Percentiles rank a stretch among this genome's conserved stretches.
Conservation (phyloP, 2,113 vertebrate species). For the Anarhynchus alexandrinus region DNA sequence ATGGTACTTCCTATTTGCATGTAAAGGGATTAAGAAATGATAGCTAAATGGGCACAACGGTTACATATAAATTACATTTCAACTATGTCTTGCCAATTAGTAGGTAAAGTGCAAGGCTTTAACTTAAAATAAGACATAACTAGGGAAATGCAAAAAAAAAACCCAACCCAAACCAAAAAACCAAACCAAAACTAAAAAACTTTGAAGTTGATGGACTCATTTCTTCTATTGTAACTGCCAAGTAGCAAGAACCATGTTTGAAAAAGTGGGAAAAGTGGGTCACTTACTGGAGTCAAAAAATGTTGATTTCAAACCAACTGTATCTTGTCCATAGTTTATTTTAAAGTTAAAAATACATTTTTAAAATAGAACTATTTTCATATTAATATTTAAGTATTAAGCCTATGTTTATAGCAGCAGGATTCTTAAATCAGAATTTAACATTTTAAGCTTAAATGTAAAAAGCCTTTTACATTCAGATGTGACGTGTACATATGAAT, state of each 20-base stretch:
- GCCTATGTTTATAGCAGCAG: neutral
- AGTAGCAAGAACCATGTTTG: neutral
- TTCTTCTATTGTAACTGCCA: neutral
- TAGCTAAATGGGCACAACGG: neutral
- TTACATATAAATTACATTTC: neutral
- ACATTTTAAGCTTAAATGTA: neutral
- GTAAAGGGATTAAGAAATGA: neutral
- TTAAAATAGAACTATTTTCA: conserved; percentile 27
- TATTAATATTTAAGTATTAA: conserved; percentile 14
- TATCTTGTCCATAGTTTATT: conserved; percentile 14
- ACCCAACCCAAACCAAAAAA: no score
- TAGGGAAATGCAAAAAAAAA: neutral
- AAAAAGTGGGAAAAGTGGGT: neutral
- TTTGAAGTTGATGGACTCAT: neutral
- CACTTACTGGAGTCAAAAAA: neutral
- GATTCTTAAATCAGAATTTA: conserved; percentile 4
- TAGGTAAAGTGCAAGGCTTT: neutral
- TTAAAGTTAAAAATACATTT: conserved; percentile 18
- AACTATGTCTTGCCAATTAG: neutral
- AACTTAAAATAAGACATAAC: neutral
- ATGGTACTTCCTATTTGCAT: neutral
- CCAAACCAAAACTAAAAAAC: neutral
- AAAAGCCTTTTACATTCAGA: conserved; percentile 16
- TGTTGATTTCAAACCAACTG: neutral
- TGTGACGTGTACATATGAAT: neutral